Evolutionary conservation across 2,797 vertebrate genomes (phyloP).

Genomic region (Sciurus carolinensis): DNA sequence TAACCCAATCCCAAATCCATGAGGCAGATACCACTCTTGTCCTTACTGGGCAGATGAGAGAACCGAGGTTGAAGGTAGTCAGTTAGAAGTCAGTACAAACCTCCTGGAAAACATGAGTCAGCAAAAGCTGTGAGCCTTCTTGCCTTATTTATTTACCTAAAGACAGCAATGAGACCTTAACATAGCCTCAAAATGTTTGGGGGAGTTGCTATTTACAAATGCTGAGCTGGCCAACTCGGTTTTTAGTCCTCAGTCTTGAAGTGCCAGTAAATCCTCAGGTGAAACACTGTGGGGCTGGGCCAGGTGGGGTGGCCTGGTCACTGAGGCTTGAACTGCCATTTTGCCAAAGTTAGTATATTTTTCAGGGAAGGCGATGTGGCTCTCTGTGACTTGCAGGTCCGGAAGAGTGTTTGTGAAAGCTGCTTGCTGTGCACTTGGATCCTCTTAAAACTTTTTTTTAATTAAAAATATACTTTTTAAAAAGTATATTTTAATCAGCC

Average conservation of each 20-base stretch:
- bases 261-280: neutral
- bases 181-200: neutral
- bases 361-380: neutral
- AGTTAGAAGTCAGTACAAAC: neutral
- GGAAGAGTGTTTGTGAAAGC: neutral
- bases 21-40: neutral
- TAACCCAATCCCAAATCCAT: neutral
- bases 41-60: neutral
- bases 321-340: neutral
- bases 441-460: neutral
- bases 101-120: neutral
- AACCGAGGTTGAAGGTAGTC: neutral
- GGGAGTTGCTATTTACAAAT: constrained; percentile 23
- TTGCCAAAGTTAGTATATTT: neutral
- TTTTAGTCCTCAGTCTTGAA: constrained; percentile 18
- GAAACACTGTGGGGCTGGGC: neutral
- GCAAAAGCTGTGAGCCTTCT: neutral
- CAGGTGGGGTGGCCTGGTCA: neutral
- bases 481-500: neutral
- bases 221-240: neutral
- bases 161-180: neutral
- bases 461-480: neutral
- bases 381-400: neutral
- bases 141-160: neutral
- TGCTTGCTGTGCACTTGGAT: neutral